Evolutionary conservation across 2,797 vertebrate species (phyloP), one percentile per base, ranked within the genome.

Genomic region (Melanogrammus aeglefinus): DNA sequence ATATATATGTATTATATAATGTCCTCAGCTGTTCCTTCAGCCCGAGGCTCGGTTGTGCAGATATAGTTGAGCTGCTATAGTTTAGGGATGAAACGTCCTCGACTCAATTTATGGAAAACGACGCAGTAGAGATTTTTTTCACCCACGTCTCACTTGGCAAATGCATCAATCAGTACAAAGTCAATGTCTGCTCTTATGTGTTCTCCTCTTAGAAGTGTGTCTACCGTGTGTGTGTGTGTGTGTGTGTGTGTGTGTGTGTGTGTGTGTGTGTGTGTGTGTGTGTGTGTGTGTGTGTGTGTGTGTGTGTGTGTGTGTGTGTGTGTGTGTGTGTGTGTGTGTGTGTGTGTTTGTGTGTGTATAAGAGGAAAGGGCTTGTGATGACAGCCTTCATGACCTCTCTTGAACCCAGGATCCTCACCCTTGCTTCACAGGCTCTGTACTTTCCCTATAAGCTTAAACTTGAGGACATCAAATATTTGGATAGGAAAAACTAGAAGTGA

Each of bases 391-490:
- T 84, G 88, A 88, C 89, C 91, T 83, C 84, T 83, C 27, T 63
- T 88, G 90, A 91, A 89, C 87, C 79, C 27, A 72, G 13, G 14
- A 31, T 13, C 39, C 81, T 76, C 79, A 70, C 51, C 78, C 81
- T 77, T 36, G 39, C 82, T 88, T 79, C 77, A 78, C 71, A 77
- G 85, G 82, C 74, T 82, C 66, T 89, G 88, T 85, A 78, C 84
- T 86, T 89, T 84, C 85, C 88, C 89, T 77, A 77, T 63, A 3
- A 72, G 70, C 14, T 35, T 33, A 7, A 7, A 72, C 14, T 35
- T 35, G 70, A 35, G 33, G 85, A 84, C 79, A 77, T 88, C 88
- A 87, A 88, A 89, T 87, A 91, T 92, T 92, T 92, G 90, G 88
- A 86, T 89, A 84, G 86, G 83, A 83, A 80, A 86, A 89, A 86